Base-by-base conservation (phyloP, 2,888 invertebrate genomes). In the Brachyptera putata region DNA sequence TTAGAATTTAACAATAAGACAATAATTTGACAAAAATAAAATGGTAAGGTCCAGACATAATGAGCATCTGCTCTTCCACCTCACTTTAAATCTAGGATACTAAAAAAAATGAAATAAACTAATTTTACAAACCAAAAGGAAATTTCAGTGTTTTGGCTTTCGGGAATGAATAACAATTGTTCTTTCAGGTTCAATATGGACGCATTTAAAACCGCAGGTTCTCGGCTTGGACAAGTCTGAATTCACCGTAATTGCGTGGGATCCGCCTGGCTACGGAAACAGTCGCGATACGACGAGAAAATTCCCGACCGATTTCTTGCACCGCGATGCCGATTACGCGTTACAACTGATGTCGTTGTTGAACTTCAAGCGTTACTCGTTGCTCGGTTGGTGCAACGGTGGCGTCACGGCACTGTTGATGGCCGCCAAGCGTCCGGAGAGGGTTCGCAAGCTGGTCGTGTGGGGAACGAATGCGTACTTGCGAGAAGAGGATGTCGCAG, bases 381-480 rank as follows among this genome's bases (percentile, higher is more conserved):
- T 93, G 9, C 70, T 94, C 60, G 95, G 95, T 1, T 95, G 94
- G 91, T 91, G 91, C 74, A 91, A 92, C 75, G 95, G 95, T 24
- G 95, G 91, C 1, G 87, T 85, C 43, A 83, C 88, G 0, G 85
- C 84, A 14, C 74, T 95, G 64, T 84, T 94, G 26, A 70, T 90
- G n/a, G 87, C 92, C 3, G 86, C 86, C 1, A 82, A 81, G 61
- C 80, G 86, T 73, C 84, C 87, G 0, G 76, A 84, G 0, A 74
- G 74, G 9, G 78, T 94, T 0, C 76, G 82, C 9, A 91, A 89
- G 70, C 73, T 93, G 59, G 83, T 93, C 0, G 78, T 90, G 11
- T 87, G 88, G 84, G 93, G 91, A 1, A 78, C 85, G 0, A 90
- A 89, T 70, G 80, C 92, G 0, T 91, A 87, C 68, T n/a, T n/a